Evolutionary conservation across 2,888 invertebrate genomes (phyloP), one percentile per base, ranked within the genome.

Genomic region (Synanthedon andrenaeformis): DNA sequence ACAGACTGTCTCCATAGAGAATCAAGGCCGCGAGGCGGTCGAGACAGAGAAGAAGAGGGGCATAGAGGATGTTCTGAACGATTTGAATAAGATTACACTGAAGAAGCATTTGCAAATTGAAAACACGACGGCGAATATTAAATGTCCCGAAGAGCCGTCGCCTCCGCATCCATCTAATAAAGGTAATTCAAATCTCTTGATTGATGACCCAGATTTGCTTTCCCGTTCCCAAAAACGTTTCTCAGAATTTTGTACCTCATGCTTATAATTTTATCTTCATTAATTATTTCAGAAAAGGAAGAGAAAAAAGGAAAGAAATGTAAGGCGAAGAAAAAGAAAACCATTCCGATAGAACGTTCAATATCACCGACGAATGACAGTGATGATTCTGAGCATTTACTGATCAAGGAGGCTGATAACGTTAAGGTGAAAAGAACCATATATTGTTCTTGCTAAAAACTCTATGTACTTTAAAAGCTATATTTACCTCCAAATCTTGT

Each of bases 101-200:
- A 88, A 88, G 69, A 85, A 80, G 57, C 79, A 83, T 58, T 63
- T 85, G 48, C 83, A 82, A 57, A 77, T 86, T 23, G 86, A 85
- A 59, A 87, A 87, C 51, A 85, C 88, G 4, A 88, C 87, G 0
- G 86, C 87, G 19, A 82, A 84, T 59, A 86, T 87, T 55, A 83
- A 83, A 58, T 76, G 79, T 1, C 72, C 76, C 0, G 82, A 80
- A 50, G 83, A 82, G 11, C 74, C 77, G 0, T 74, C 78, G 23
- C 76, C 81, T n/a, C 54, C 56, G 41, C 53, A 54, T 35, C 35
- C 35, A 17, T 77, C 76, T 75, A 76, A 78, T 82, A 61, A 62
- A 53, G 52, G 49, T 51, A 45, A 51, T 35, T 35, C 35, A 10
- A 49, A 10, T 14, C 5, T 19, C 35, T 35, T 35, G 35, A 35